Evolutionary conservation across 1,140 invertebrate species (phyloP).

Genomic region (Lamellibrachia luymesi): DNA sequence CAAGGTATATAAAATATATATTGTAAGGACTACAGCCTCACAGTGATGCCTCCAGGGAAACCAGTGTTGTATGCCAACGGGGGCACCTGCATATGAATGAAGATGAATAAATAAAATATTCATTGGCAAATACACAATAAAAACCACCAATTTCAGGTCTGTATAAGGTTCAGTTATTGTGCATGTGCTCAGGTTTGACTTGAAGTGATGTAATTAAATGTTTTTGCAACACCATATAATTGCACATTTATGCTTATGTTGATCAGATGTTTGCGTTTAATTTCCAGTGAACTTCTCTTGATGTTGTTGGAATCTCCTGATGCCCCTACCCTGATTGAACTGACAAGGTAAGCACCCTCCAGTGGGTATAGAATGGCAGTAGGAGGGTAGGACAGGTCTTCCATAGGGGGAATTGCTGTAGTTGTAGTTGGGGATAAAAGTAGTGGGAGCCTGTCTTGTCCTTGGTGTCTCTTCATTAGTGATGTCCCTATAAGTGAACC

Average conservation of each 20-base stretch:
- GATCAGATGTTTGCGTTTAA: constrained; percentile 16
- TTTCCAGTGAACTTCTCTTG: constrained; percentile 41
- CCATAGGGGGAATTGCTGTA: too few species aligned
- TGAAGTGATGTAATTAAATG: neutral
- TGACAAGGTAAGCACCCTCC: constrained; percentile 23
- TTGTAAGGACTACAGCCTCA: too few species aligned
- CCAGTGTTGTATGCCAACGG: neutral
- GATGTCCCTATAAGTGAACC: too few species aligned
- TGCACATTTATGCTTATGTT: neutral
- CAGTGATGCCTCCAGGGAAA: too few species aligned
- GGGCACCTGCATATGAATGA: neutral
- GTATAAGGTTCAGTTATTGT: neutral
- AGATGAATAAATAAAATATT: neutral
- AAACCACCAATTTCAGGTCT: neutral
- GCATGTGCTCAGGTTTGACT: neutral
- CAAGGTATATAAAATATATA: too few species aligned
- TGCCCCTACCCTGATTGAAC: constrained; percentile 44
- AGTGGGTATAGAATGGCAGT: too few species aligned
- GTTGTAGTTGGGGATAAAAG: too few species aligned
- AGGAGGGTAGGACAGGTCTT: too few species aligned
- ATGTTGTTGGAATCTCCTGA: constrained; percentile 42
- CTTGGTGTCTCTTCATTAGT: too few species aligned
- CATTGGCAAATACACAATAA: neutral
- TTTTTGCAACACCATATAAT: neutral
- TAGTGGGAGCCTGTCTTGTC: too few species aligned